phyloP scores from a whole-genome alignment of 2,888 invertebrate species.

The Brassicogethes aeneus region DNA sequence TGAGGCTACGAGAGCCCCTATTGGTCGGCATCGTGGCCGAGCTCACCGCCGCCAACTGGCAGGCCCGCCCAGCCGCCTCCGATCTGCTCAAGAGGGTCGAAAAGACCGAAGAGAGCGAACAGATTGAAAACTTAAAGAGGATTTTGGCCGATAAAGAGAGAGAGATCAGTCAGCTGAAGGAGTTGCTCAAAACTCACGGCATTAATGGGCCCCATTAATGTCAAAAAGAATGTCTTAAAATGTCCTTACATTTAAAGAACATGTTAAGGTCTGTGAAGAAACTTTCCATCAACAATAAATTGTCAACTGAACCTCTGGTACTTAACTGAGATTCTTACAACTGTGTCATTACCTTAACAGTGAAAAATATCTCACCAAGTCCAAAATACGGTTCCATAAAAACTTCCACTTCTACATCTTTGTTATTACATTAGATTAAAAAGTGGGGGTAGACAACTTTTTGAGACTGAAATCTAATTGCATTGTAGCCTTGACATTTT shows the following conservation, averaged over 20 bases:
- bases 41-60: constrained; percentile 47
- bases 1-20: constrained; percentile 49
- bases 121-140: constrained; percentile 43
- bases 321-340: too few relatives aligned
- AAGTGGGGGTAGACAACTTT: too few relatives aligned
- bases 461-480: not conserved
- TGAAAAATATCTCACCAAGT: too few relatives aligned
- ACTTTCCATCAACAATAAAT: too few relatives aligned
- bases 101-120: constrained; percentile 46
- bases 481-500: not conserved
- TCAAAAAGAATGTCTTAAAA: not conserved
- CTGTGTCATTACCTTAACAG: too few relatives aligned
- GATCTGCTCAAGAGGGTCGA: constrained; percentile 45
- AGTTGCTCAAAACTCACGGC: constrained; percentile 39
- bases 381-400: too few relatives aligned
- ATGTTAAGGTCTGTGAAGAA: too few relatives aligned
- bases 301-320: too few relatives aligned
- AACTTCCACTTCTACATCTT: too few relatives aligned
- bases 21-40: constrained; percentile 53
- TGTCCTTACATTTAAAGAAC: too few relatives aligned
- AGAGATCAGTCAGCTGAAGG: constrained; percentile 48
- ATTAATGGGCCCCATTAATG: constrained; percentile 17
- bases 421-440: too few relatives aligned
- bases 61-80: constrained; percentile 49
- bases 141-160: constrained; percentile 48